These are phyloP conservation scores for Urophycis tenuis DNA, from an alignment of 2,797 vertebrate genomes.

Conservation along the genomic window DNA sequence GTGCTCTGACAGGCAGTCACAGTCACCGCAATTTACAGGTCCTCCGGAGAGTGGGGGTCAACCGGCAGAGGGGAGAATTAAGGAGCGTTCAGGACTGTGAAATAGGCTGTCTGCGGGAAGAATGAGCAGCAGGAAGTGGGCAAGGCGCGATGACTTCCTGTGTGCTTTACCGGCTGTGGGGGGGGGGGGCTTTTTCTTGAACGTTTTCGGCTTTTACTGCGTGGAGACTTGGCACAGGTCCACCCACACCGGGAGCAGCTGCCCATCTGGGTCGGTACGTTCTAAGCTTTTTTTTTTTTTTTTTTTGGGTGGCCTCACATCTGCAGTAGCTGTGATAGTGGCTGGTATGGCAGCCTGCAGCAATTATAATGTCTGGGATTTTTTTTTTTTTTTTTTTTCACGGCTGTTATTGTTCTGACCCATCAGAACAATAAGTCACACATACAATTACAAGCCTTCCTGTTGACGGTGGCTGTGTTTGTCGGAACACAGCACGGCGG, in stretches of 20 bases:
- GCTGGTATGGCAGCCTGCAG: not conserved
- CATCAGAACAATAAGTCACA: not conserved
- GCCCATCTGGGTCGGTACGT: slow-evolving; percentile 7
- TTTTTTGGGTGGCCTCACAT: not conserved
- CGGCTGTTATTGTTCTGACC: not conserved
- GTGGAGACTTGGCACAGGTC: slow-evolving; percentile 36
- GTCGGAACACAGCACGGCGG: not conserved
- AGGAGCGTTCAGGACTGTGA: slow-evolving; percentile 51
- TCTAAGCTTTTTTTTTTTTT: slow-evolving; percentile 9
- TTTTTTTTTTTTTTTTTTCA: not conserved
- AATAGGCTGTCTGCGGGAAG: slow-evolving; percentile 33
- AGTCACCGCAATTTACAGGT: slow-evolving; percentile 53
- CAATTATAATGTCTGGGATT: not conserved
- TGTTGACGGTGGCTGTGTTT: not conserved
- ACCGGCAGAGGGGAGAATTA: slow-evolving; percentile 49
- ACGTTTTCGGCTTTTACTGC: slow-evolving; percentile 39
- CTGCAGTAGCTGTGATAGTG: not conserved
- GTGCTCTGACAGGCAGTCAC: slow-evolving; percentile 44
- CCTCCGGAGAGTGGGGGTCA: slow-evolving; percentile 47
- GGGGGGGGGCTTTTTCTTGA: slow-evolving; percentile 36
- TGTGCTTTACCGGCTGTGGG: slow-evolving; percentile 46
- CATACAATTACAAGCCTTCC: not conserved
- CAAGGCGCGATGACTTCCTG: slow-evolving; percentile 31
- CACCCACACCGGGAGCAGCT: slow-evolving; percentile 20
- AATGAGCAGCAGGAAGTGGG: slow-evolving; percentile 36